phyloP scores from a whole-genome alignment of 1,140 invertebrate species.

The Neoseiulus cucumeris region DNA sequence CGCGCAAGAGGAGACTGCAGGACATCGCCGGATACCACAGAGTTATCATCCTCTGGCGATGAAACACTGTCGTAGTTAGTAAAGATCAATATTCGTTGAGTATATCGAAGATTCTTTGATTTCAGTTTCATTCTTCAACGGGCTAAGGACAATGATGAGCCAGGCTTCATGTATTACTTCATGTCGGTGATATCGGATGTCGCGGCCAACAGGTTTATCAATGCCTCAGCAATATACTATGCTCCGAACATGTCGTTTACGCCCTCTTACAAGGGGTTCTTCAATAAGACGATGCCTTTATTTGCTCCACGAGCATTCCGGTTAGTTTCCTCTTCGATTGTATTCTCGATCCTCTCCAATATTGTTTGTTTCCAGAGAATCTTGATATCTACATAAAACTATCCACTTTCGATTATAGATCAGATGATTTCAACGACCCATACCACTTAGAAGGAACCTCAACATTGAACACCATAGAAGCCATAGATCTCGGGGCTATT shows the following conservation, averaged over 20 bases:
- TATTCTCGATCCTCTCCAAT: too few species aligned
- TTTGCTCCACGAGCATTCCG: conserved; percentile 79
- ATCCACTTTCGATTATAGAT: conserved; percentile 29
- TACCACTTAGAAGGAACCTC: conserved; percentile 76
- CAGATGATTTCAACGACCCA: conserved; percentile 83
- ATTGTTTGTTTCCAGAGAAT: too few species aligned
- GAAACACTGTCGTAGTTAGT: too few species aligned
- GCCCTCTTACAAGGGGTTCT: conserved; percentile 80
- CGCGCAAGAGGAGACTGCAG: too few species aligned
- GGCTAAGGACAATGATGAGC: conserved; percentile 71
- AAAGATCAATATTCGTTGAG: too few species aligned
- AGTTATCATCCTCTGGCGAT: too few species aligned
- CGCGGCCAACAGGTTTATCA: conserved; percentile 71
- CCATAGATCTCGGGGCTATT: conserved; percentile 54
- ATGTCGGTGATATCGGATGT: conserved; percentile 84
- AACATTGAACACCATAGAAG: conserved; percentile 53
- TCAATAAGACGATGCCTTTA: conserved; percentile 83
- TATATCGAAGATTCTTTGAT: too few species aligned
- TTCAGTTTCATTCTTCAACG: conserved; percentile 66
- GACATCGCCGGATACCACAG: too few species aligned
- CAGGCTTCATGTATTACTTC: conserved; percentile 96
- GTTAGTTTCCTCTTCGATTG: conserved; percentile 25
- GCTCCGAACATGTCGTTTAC: conserved; percentile 82
- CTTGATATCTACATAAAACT: not conserved
- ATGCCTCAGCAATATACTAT: conserved; percentile 83